A percentile compares a stretch with the other conserved stretches of the same genome.
phyloP scores from a whole-genome alignment of 2,797 vertebrate genomes.

The Artibeus jamaicensis region DNA sequence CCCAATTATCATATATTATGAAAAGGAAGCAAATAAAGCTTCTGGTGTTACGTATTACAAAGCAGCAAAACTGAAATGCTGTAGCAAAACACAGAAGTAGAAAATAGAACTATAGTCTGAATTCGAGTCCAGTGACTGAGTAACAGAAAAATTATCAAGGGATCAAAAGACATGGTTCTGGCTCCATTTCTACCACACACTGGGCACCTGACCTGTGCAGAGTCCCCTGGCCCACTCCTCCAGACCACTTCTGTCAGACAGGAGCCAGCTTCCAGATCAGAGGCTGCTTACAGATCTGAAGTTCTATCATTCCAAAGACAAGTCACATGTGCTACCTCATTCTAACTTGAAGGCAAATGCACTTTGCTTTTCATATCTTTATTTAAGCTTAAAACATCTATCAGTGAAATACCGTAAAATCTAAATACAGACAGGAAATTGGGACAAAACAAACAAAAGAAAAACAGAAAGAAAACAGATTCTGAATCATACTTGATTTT shows the following conservation, averaged over 20 bases:
- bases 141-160: neutral
- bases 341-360: neutral
- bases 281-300: neutral
- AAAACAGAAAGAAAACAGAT: neutral
- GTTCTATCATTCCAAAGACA: neutral
- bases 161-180: neutral
- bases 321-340: neutral
- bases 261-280: neutral
- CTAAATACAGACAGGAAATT: neutral
- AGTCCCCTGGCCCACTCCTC: neutral
- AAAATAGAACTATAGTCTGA: conserved; percentile 6
- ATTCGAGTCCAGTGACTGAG: neutral
- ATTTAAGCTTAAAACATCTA: conserved; percentile 13
- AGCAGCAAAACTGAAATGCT: neutral
- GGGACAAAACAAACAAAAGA: conserved; percentile 10
- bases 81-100: conserved; percentile 9
- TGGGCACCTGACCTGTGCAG: neutral
- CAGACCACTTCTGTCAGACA: neutral
- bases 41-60: neutral
- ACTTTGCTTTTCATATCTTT: conserved; percentile 17
- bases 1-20: neutral
- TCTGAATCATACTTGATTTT: neutral
- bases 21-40: neutral
- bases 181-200: neutral
- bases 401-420: neutral